A percentile compares a stretch with the other conserved stretches of the same genome.
Conservation (phyloP, 2,888 invertebrate species). For the Heliconius hortense region DNA sequence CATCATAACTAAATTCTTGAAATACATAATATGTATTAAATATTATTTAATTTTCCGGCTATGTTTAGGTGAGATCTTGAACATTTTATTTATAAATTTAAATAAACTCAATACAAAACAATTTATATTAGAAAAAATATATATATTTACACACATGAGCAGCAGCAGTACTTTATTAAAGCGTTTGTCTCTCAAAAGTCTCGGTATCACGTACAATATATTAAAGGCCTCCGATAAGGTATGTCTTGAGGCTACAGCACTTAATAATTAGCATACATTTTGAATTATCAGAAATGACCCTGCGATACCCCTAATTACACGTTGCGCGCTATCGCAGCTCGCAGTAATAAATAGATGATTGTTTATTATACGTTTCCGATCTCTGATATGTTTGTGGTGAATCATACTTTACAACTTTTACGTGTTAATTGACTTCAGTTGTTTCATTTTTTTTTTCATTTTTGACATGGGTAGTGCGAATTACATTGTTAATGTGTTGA, state of each 20-base stretch:
- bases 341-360: conserved; percentile 71
- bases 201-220: conserved; percentile 28
- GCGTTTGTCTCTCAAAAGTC: not conserved
- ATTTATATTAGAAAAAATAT: not conserved
- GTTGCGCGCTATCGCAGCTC: conserved; percentile 56
- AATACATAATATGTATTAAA: too few species aligned
- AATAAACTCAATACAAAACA: not conserved
- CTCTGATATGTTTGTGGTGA: conserved; percentile 69
- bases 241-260: conserved; percentile 65
- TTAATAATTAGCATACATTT: conserved; percentile 81
- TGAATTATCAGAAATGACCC: conserved; percentile 79
- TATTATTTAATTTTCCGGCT: too few species aligned
- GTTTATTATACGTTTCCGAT: conserved; percentile 69
- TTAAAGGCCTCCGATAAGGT: conserved; percentile 43
- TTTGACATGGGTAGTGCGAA: conserved; percentile 6
- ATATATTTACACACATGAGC: not conserved
- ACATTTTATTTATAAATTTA: not conserved
- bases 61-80: not conserved
- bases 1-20: too few species aligned
- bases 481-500: conserved; percentile 1
- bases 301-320: conserved; percentile 74
- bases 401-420: conserved; percentile 63
- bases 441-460: conserved; percentile 44
- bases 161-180: not conserved
- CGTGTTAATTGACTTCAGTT: conserved; percentile 63